Percentiles rank a stretch among this genome's conserved stretches.
phyloP scores from a whole-genome alignment of 1,140 invertebrate species.

The Lysiphlebus fabarum region DNA sequence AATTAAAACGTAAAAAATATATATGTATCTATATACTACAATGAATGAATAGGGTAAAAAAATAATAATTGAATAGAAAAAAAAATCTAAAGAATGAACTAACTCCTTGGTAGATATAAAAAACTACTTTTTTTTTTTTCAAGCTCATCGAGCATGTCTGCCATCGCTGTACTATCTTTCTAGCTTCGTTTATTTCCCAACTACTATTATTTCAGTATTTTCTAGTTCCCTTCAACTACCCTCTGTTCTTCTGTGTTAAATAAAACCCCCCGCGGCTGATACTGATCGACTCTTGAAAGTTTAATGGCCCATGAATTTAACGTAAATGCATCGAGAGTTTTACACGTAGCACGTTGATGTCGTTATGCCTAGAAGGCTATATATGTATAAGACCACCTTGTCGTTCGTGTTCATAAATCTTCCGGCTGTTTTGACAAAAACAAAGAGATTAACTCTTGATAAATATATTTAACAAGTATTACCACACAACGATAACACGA shows the following conservation, averaged over 20 bases:
- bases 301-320: constrained; percentile 26
- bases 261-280: constrained; percentile 14
- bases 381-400: constrained; percentile 18
- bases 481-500: background rate
- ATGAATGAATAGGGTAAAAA: background rate
- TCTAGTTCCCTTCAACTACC: background rate
- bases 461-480: constrained; percentile 3
- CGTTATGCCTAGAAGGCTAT: constrained; percentile 16
- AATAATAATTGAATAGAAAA: background rate
- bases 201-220: background rate
- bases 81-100: background rate
- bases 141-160: too few relatives aligned
- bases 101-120: too few relatives aligned
- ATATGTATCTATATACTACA: background rate
- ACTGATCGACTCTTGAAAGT: constrained; percentile 27
- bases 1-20: constrained; percentile 3
- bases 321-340: constrained; percentile 27
- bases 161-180: constrained; percentile 4
- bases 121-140: too few relatives aligned
- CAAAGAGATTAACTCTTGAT: constrained; percentile 8
- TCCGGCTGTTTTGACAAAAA: constrained; percentile 10
- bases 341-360: constrained; percentile 26
- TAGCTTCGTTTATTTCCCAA: background rate
- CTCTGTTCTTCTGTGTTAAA: constrained; percentile 4
- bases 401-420: constrained; percentile 24